These are phyloP conservation scores for Megaleporinus macrocephalus DNA, from an alignment of 2,113 vertebrate genomes.

Conservation along the genomic window DNA sequence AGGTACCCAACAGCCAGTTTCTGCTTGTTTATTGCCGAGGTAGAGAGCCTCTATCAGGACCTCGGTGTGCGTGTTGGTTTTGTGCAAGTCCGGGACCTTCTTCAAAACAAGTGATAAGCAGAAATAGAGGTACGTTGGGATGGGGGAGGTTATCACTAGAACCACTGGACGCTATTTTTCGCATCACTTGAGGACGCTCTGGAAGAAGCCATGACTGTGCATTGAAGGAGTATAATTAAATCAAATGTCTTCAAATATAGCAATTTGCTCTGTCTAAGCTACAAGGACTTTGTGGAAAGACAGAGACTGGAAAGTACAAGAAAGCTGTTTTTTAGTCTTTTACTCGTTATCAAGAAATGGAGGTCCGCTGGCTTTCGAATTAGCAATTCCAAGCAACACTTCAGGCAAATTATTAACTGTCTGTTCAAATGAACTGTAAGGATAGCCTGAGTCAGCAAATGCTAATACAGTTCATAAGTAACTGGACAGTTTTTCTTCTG, in stretches of 20 bases:
- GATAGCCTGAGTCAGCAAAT: conserved; percentile 22
- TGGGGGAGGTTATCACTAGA: not conserved
- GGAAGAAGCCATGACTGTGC: not conserved
- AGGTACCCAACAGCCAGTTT: not conserved
- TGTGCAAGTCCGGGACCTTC: not conserved
- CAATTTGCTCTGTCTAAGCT: too few species aligned
- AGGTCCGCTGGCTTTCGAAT: not conserved
- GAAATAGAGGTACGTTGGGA: not conserved
- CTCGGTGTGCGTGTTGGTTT: not conserved
- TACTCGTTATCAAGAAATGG: not conserved
- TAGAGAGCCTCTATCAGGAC: not conserved
- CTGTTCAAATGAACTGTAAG: not conserved
- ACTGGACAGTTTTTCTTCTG: not conserved
- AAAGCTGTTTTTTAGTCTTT: not conserved
- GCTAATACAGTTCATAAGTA: not conserved
- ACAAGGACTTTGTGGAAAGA: not conserved
- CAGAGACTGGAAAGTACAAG: not conserved
- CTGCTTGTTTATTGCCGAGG: not conserved
- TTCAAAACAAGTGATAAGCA: not conserved
- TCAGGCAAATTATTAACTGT: not conserved
- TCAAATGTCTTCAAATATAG: too few species aligned
- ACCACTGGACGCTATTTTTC: not conserved
- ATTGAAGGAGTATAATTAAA: not conserved
- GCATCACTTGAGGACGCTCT: not conserved
- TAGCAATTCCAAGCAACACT: not conserved